Conservation (phyloP, 2,888 invertebrate genomes). For the Apoderus coryli region DNA sequence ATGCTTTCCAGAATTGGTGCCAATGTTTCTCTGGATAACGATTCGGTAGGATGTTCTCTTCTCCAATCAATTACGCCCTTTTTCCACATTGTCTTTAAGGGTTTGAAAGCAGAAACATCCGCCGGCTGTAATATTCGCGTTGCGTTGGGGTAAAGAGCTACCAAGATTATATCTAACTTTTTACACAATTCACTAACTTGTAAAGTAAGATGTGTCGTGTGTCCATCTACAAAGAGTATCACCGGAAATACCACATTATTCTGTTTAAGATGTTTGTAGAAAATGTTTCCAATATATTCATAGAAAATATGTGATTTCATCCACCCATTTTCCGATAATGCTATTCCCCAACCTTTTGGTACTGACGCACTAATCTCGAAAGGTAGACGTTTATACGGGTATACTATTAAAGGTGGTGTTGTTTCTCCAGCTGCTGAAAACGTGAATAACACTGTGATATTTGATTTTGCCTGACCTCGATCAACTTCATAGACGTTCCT, state of each 20-base stretch:
- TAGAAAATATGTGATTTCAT: slow-evolving; percentile 14
- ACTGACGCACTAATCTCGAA: slow-evolving; percentile 5
- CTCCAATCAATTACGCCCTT: slow-evolving; percentile 9
- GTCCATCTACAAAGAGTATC: slow-evolving; percentile 12
- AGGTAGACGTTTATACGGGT: slow-evolving; percentile 7
- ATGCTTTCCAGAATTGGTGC: slow-evolving; percentile 8
- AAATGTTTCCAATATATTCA: slow-evolving; percentile 13
- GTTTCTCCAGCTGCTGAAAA: slow-evolving; percentile 27
- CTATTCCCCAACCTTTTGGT: slow-evolving; percentile 11
- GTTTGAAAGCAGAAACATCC: slow-evolving; percentile 10
- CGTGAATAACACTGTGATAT: slow-evolving; percentile 28
- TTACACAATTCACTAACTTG: slow-evolving; percentile 12
- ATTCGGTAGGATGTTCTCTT: slow-evolving; percentile 6
- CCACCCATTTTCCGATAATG: slow-evolving; percentile 15
- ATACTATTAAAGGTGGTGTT: slow-evolving; percentile 26
- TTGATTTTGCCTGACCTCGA: slow-evolving; percentile 24
- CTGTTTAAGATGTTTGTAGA: slow-evolving; percentile 10
- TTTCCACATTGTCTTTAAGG: slow-evolving; percentile 10
- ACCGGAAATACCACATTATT: slow-evolving; percentile 11
- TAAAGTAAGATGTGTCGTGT: slow-evolving; percentile 10
- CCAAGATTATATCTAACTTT: slow-evolving; percentile 16
- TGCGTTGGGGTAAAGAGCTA: slow-evolving; percentile 18
- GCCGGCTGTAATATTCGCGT: slow-evolving; percentile 10
- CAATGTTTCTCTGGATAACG: slow-evolving; percentile 8
- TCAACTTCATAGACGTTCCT: slow-evolving; percentile 29